Evolutionary conservation across 2,888 invertebrate species (phyloP), one percentile per base, ranked within the genome.

Genomic region (Yponomeuta sedellus): DNA sequence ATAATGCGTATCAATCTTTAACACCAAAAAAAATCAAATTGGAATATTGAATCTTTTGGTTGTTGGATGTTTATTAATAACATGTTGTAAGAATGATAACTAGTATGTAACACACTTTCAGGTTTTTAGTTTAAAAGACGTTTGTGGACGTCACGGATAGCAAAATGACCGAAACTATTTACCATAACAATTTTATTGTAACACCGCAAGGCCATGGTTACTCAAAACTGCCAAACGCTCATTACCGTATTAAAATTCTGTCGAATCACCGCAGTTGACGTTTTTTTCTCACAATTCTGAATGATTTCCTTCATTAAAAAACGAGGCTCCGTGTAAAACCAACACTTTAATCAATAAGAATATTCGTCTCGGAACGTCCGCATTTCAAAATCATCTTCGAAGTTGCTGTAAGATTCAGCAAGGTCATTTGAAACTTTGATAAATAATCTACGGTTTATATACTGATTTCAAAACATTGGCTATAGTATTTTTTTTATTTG

Each of bases 171-270:
- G 16, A 12, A 52, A 16, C 25, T 25, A 22, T 59, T 59, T 59
- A 59, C 59, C 20, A 22, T 25, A 59, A 59, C 22, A 59, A 59
- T 59, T 22, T 22, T 25, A n/a, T 57, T 20, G 57, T 57, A 19
- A 19, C 59, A 59, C 20, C 25, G 20, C 58, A 59, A 25, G 59
- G 59, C 25, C 59, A 59, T 59, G 11, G 58, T 58, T 58, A 59
- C 59, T 25, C 59, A 59, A 59, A 59, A 19, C 20, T 59, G 59
- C 59, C 20, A 25, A 59, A 59, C 25, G 22, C 59, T 20, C 59
- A 59, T 22, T 59, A 22, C 20, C 12, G 22, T 10, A 20, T 59
- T 25, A 22, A 19, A 11, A 22, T 59, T 59, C 25, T 59, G 59
- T 59, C 59, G 25, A 59, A 25, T 59, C 59, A 59, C 22, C 22